Base-by-base conservation (phyloP, 2,888 invertebrate genomes). In the Ophraella communa region DNA sequence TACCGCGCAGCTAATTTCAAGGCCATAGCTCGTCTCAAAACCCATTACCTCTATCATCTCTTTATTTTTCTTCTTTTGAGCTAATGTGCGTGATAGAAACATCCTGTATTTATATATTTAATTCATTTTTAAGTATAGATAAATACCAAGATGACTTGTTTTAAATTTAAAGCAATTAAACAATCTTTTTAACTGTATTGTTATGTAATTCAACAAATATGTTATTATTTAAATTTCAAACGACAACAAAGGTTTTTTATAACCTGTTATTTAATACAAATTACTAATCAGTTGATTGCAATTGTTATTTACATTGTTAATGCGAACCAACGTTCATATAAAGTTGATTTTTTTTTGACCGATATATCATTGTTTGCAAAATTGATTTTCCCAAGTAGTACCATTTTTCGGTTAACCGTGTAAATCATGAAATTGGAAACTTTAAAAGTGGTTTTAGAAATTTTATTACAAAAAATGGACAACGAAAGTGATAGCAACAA, bases 391-490 rank as follows among this genome's bases (percentile, higher is more conserved):
- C n/a, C n/a, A 27, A 3, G 27, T 30, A 30, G 30, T 30, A 30
- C 3, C 7, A 4, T 0, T 27, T 10, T 3, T 11, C 11, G n/a
- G 42, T n/a, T n/a, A n/a, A n/a, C n/a, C n/a, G n/a, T 17, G 42
- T 4, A 7, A 21, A 21, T 45, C 45, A 51, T 51, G 49, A 27
- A 51, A 17, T 3, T 51, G 7, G 27, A 51, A 27, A 23, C 14
- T 27, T 27, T 51, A 8, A 51, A 51, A 51, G 49, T 51, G 4
- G 11, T 51, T 4, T 27, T 51, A 27, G 49, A 51, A 51, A 14
- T 51, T 2, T 8, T 51, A 14, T 17, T 51, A 24, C 49, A 51
- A 51, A 24, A 51, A 51, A 8, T 51, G 1, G 7, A 51, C 10
- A 14, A 4, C 17, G 27, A 51, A 17, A 51, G 14, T 27, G 27